Conservation (phyloP, 2,797 vertebrate species). For the Pseudopleuronectes americanus region DNA sequence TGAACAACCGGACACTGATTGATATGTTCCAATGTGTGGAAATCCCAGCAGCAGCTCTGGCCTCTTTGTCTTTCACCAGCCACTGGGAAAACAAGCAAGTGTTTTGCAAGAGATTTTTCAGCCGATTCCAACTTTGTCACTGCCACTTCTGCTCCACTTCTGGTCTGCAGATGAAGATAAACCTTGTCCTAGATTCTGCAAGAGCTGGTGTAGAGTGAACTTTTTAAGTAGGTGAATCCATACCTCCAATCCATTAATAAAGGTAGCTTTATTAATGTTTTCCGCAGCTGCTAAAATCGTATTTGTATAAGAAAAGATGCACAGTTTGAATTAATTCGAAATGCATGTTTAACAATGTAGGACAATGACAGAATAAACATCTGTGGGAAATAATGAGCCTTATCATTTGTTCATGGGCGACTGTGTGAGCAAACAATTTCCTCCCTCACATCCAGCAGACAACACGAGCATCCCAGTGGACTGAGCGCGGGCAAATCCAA, state of each 20-base stretch:
- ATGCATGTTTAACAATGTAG: neutral
- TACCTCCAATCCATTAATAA: too few relatives aligned
- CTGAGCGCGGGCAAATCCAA: neutral
- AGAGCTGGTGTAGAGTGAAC: slow-evolving; percentile 58
- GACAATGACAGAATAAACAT: slow-evolving; percentile 5
- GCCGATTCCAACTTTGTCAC: slow-evolving; percentile 59
- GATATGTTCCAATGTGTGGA: slow-evolving; percentile 31
- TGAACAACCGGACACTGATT: slow-evolving; percentile 20
- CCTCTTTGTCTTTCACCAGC: slow-evolving; percentile 54
- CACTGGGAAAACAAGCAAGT: slow-evolving; percentile 42
- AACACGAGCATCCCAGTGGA: slow-evolving; percentile 7
- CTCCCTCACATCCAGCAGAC: slow-evolving; percentile 1
- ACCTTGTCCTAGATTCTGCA: slow-evolving; percentile 73
- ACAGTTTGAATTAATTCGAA: neutral
- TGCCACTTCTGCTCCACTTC: slow-evolving; percentile 73
- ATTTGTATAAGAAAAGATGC: neutral
- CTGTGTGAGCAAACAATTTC: slow-evolving; percentile 9
- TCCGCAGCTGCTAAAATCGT: neutral
- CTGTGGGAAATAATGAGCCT: slow-evolving; percentile 3
- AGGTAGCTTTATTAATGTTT: neutral
- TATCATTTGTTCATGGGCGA: neutral
- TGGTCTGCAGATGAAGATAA: slow-evolving; percentile 70
- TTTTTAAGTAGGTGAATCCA: slow-evolving; percentile 65
- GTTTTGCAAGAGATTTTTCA: slow-evolving; percentile 65
- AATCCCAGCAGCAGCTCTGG: slow-evolving; percentile 29